Conservation (phyloP, 1,140 invertebrate species). For the Galendromus occidentalis region DNA sequence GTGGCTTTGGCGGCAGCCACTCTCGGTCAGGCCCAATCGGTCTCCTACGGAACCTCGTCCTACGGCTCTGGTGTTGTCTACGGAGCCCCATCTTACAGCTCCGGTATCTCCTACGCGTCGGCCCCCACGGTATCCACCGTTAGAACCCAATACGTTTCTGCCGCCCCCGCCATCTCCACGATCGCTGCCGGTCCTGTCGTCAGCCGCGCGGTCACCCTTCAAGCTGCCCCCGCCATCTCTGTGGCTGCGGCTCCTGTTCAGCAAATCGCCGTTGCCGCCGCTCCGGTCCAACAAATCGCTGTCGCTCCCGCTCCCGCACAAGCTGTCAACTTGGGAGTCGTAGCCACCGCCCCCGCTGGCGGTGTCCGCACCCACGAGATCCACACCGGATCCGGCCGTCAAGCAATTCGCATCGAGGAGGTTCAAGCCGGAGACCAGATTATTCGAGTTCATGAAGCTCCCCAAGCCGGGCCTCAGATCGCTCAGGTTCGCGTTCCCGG, state of each 20-base stretch:
- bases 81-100: not conserved
- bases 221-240: not conserved
- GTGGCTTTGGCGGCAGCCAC: not conserved
- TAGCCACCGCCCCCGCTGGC: not conserved
- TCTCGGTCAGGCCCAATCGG: not conserved
- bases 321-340: not conserved
- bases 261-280: not conserved
- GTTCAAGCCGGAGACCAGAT: not conserved
- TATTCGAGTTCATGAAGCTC: not conserved
- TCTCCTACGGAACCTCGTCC: not conserved
- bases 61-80: not conserved
- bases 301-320: not conserved
- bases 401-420: not conserved
- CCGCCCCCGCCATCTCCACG: not conserved
- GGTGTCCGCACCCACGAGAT: not conserved
- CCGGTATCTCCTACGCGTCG: not conserved
- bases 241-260: not conserved
- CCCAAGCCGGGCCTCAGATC: not conserved
- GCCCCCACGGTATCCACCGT: not conserved
- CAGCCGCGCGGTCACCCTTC: not conserved
- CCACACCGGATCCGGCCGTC: conserved; percentile 1
- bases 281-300: not conserved
- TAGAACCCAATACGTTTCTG: not conserved
- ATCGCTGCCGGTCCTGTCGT: not conserved
- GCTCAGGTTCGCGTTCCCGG: not conserved